Base-by-base conservation (phyloP, 2,888 invertebrate species). In the Eristalinus aeneus region DNA sequence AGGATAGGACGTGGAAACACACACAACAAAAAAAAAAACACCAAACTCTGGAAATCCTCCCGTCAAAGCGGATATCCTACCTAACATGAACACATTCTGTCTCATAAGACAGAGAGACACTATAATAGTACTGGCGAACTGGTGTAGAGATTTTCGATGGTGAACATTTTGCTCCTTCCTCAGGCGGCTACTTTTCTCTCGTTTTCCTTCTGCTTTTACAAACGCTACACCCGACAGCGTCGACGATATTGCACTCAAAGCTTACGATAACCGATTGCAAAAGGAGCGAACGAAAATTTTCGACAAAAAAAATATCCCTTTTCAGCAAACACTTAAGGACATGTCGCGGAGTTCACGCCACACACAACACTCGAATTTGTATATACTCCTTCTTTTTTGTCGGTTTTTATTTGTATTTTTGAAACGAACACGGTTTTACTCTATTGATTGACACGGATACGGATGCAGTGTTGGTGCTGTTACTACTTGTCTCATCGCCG, bases 141-240 rank as follows among this genome's bases (percentile, higher is more conserved):
- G 88, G 87, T 88, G 88, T 88, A 88, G 87, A 88, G 88, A 88
- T 88, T 88, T 88, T 88, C 78, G 81, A 87, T 68, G 79, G 87
- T 72, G 74, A 82, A 71, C 86, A 86, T 86, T 82, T 82, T 82
- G 68, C 81, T 86, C 64, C 53, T 63, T 77, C 56, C 53, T 61
- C 46, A 22, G 56, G 22, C 60, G 64, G 20, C 31, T 31, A 53
- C 12, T 54, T 36, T 39, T 39, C 31, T 36, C 32, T 46, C 58
- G 72, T 72, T 69, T 16, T 77, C 34, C 20, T 77, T 16, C 58
- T 71, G 69, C 61, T 77, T 77, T 56, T 72, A 81, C 65, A 74
- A 71, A 65, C 71, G 64, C 76, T 74, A 74, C 77, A 86, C 77
- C 73, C 82, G 82, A 77, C 5, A 27, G 5, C 39, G n/a, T n/a